Evolutionary conservation across 2,888 invertebrate genomes (phyloP), one percentile per base, ranked within the genome.

Genomic region (Oligia strigilis): DNA sequence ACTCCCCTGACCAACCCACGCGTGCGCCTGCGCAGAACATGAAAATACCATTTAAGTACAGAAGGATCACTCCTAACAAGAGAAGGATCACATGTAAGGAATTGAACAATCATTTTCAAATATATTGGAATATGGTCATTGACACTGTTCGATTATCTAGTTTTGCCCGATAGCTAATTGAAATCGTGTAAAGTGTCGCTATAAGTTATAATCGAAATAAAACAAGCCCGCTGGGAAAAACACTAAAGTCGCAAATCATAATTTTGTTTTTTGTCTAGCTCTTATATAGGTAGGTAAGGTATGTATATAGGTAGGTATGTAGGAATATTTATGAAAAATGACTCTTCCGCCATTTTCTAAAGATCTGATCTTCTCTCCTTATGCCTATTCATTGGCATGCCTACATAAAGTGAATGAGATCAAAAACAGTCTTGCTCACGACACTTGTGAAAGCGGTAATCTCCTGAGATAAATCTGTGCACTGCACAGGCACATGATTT

Each of bases 391-490:
- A 62, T 67, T 82, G 70, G 19, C 55, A 60, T 52, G 14, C 23
- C 62, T 40, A 58, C n/a, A 72, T 72, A 72, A 85, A 81, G 77
- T 88, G 86, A 85, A 81, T 88, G 88, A 75, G 82, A 83, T 83
- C 88, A 88, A 62, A 82, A 83, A 80, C 87, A 78, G 77, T 78
- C 82, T 75, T 60, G 88, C 77, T 77, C 91, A 91, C 89, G 89
- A 90, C 87, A 90, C 90, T 90, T 88, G 90, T 89, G 90, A 90
- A 91, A 90, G 90, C 84, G 55, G 80, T 91, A 90, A 90, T 90
- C 91, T 90, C 78, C 71, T 77, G 81, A 88, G 88, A 91, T 86
- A 83, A 87, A 90, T 91, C 90, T 90, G 80, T 82, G 86, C 81
- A 70, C 85, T 90, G 82, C 82, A 85, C 82, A 75, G 69, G 88